Evolutionary conservation across 2,888 invertebrate genomes (phyloP), one percentile per base, ranked within the genome.

Genomic region (Electrophaes corylata): DNA sequence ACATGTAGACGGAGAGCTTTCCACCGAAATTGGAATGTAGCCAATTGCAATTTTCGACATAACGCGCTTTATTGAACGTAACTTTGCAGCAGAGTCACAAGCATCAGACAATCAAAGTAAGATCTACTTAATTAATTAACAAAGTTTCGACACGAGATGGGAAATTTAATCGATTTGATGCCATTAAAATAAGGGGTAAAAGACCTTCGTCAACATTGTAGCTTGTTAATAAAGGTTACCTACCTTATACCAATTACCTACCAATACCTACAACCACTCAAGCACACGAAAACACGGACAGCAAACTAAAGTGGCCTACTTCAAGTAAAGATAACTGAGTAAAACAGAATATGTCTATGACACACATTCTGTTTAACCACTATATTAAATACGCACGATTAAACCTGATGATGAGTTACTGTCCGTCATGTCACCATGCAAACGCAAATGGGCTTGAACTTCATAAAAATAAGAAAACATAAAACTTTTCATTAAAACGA

Each of bases 151-250:
- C 43, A 55, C 29, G 58, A 52, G 71, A 71, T 75, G 73, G 75
- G 73, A 73, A 64, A 72, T 74, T 79, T 79, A 78, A 82, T 82
- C 77, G 66, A 71, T 73, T 73, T 71, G 73, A 64, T 66, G 57
- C 59, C 50, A 43, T 61, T 72, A 71, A 72, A 68, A 72, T n/a
- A 70, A 65, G 61, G 62, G 54, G 63, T 29, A 47, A 62, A 70
- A 80, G 81, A 70, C 81, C 84, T 83, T 83, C 81, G 62, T 54
- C 57, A 65, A 59, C 71, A 29, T 55, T 83, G 81, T 68, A 78
- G 76, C 79, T 83, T 66, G 79, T 81, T 81, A 78, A 51, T 43
- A 35, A 23, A 39, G 18, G 14, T 16, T 20, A 2, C 12, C 12
- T 4, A 12, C 3, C n/a, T n/a, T n/a, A n/a, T n/a, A n/a, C n/a